Conservation (phyloP, 2,797 vertebrate genomes). For the Protosalanx chinensis region DNA sequence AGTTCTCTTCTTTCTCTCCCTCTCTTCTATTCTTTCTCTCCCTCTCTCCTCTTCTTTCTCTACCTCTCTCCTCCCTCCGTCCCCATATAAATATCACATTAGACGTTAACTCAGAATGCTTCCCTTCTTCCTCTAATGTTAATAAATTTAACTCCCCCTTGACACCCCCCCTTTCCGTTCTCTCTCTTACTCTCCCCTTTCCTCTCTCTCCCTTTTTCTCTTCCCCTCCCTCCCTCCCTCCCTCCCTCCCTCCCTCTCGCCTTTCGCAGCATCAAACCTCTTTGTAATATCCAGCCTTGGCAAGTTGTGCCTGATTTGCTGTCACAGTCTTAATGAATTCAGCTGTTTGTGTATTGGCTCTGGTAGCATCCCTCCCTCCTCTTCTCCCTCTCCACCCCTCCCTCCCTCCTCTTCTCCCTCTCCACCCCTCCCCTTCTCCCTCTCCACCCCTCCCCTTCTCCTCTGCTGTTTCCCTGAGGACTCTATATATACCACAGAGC, state of each 20-base stretch:
- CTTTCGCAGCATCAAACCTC: constrained; percentile 74
- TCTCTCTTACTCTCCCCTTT: constrained; percentile 54
- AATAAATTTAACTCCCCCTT: constrained; percentile 73
- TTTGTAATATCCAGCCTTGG: constrained; percentile 79
- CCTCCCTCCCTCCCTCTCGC: constrained; percentile 56
- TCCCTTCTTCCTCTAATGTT: constrained; percentile 63
- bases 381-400: constrained; percentile 48
- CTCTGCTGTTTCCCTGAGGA: constrained; percentile 64
- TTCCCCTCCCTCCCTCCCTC: constrained; percentile 48
- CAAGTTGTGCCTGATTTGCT: constrained; percentile 77
- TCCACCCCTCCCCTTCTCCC: constrained; percentile 60
- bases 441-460: constrained; percentile 53
- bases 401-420: too few relatives aligned
- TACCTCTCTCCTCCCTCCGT: constrained; percentile 2
- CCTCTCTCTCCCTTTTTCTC: constrained; percentile 33
- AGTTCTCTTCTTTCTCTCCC: constrained; percentile 32
- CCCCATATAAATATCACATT: constrained; percentile 1
- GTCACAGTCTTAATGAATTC: constrained; percentile 89
- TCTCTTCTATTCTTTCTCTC: constrained; percentile 9
- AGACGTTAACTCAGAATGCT: constrained; percentile 52
- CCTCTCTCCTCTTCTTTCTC: constrained; percentile 1
- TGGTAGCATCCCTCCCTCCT: constrained; percentile 71
- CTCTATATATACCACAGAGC: constrained; percentile 81
- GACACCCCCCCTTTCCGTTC: constrained; percentile 35
- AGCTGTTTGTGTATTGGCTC: constrained; percentile 85